Evolutionary conservation across 2,113 vertebrate species (phyloP), one percentile per base, ranked within the genome.

Genomic region (Laticauda colubrina): DNA sequence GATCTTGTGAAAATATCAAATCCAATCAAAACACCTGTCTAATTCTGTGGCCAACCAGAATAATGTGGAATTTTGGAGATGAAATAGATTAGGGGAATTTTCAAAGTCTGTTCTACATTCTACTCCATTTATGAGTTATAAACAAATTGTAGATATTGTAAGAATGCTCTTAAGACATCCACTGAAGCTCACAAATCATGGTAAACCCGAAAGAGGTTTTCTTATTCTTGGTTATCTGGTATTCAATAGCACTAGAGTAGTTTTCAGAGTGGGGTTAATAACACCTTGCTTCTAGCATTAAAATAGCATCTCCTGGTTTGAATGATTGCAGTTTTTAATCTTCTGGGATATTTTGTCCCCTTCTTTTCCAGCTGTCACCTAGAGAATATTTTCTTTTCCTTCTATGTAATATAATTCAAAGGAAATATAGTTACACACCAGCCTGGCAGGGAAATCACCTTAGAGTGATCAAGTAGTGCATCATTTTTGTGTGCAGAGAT

Each of bases 141-240:
- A 59, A 59, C 14, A 1, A 89, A 18, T 61, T 29, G 34, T 23
- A 89, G 43, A 29, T 61, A 29, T 61, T 48, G 8, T 26, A 48
- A 14, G 24, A 64, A 48, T 29, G 24, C 6, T 12, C 7, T 61
- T 45, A 61, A 53, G 59, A 53, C 4, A 29, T 5, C 48, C 20
- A 53, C 4, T 34, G 61, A 75, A 4, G 14, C 61, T 34, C 24
- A 23, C 29, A 90, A 90, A 54, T 53, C 51, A 54, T 54, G 10
- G 21, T 53, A 54, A 90, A 51, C 2, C 20, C 45, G 1, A 54
- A 23, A 55, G 0, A 0, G 81, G 1, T 14, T 29, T 59, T 1
- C 8, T 90, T 93, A n/a, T 87, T 29, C 85, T 92, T 34, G 75
- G 48, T 39, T 55, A 39, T 34, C 69, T 85, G 45, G 51, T 2